These are phyloP conservation scores for Asteroscopus sphinx DNA, from an alignment of 2,888 invertebrate genomes.

Conservation along the genomic window DNA sequence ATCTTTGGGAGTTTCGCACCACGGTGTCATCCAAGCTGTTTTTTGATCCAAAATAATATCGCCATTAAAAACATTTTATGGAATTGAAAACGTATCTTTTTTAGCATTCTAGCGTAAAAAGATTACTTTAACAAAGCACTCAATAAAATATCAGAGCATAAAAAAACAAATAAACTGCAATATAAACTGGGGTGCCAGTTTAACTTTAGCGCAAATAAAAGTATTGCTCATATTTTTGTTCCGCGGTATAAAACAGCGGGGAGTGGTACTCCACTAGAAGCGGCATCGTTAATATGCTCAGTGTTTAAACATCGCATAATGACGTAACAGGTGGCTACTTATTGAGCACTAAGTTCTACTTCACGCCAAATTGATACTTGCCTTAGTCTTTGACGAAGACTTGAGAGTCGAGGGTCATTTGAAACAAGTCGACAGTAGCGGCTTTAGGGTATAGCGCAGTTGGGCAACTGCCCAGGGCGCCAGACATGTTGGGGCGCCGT, in stretches of 20 bases:
- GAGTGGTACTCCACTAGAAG: slow-evolving; percentile 31
- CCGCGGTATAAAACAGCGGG: slow-evolving; percentile 30
- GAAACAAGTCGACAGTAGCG: not conserved
- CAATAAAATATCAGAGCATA: slow-evolving; percentile 11
- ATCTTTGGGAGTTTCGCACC: too few species aligned
- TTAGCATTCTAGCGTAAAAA: too few species aligned
- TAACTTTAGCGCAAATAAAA: slow-evolving; percentile 26
- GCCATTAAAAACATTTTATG: too few species aligned
- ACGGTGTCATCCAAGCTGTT: too few species aligned
- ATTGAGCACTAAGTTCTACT: slow-evolving; percentile 41
- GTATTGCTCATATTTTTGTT: slow-evolving; percentile 35
- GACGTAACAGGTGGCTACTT: slow-evolving; percentile 52
- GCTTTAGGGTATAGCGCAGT: too few species aligned
- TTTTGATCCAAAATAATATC: too few species aligned
- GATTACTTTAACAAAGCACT: slow-evolving; percentile 1
- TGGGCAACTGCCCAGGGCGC: too few species aligned
- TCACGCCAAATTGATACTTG: slow-evolving; percentile 42
- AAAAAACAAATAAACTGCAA: slow-evolving; percentile 12
- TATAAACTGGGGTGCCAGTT: slow-evolving; percentile 18
- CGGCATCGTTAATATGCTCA: slow-evolving; percentile 44
- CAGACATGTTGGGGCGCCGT: too few species aligned
- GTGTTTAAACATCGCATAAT: slow-evolving; percentile 39
- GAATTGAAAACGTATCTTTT: too few species aligned
- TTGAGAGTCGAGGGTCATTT: slow-evolving; percentile 3
- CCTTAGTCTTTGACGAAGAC: slow-evolving; percentile 9